Conservation (phyloP, 2,888 invertebrate genomes). For the Aricia artaxerxes region DNA sequence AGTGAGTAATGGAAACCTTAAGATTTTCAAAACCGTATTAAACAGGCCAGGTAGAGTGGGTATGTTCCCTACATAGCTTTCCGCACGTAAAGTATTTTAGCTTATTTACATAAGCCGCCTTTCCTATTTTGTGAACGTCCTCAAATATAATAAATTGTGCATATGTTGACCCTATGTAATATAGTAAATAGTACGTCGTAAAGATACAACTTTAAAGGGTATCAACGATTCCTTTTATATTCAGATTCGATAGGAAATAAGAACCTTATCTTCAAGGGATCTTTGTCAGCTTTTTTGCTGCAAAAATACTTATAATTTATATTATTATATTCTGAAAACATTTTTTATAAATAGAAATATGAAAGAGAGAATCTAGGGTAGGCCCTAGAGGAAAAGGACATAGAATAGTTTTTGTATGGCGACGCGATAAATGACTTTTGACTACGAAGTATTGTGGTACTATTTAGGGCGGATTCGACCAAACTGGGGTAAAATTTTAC, state of each 20-base stretch:
- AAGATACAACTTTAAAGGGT: conserved; percentile 23
- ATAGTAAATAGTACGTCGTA: conserved; percentile 22
- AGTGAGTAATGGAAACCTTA: background rate
- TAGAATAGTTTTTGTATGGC: too few species aligned
- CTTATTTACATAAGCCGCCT: conserved; percentile 36
- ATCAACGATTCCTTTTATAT: conserved; percentile 20
- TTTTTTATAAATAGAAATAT: background rate
- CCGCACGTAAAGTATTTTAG: conserved; percentile 37
- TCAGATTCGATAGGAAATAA: background rate
- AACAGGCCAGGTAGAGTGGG: background rate
- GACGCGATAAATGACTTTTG: too few species aligned
- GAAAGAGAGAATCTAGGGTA: too few species aligned
- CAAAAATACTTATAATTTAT: background rate
- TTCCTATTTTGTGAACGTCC: conserved; percentile 23
- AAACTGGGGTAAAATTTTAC: too few species aligned
- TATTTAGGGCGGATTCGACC: too few species aligned
- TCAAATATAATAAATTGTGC: conserved; percentile 24
- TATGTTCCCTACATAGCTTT: conserved; percentile 37
- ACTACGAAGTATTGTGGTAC: too few species aligned
- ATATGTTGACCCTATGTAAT: conserved; percentile 18
- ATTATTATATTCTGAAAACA: background rate
- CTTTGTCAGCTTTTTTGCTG: conserved; percentile 6
- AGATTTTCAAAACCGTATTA: background rate
- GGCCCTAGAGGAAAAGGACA: too few species aligned
- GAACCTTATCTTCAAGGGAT: background rate